Evolutionary conservation across 2,888 invertebrate genomes (phyloP).

Genomic region (Hybos culiciformis): DNA sequence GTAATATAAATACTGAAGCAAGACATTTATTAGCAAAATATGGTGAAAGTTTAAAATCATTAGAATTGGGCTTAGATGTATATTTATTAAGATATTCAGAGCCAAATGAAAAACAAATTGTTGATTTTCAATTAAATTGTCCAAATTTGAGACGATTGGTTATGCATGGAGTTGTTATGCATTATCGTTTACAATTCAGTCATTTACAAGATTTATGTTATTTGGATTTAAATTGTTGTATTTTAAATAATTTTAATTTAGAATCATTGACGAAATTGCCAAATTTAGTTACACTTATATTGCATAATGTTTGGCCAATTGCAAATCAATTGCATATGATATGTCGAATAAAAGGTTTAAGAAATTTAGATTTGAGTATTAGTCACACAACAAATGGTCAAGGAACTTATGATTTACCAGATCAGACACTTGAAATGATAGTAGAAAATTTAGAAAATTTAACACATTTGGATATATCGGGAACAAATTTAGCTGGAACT

Average conservation of each 20-base stretch:
- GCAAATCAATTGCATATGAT: slow-evolving; percentile 46
- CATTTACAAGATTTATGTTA: slow-evolving; percentile 28
- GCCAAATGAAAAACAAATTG: slow-evolving; percentile 38
- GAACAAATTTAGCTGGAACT: slow-evolving; percentile 85
- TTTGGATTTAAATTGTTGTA: slow-evolving; percentile 33
- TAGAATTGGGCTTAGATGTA: slow-evolving; percentile 57
- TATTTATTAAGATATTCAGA: slow-evolving; percentile 43
- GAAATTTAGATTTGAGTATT: slow-evolving; percentile 76
- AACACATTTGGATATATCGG: slow-evolving; percentile 82
- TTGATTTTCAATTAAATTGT: slow-evolving; percentile 44
- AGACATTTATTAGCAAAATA: slow-evolving; percentile 54
- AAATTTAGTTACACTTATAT: slow-evolving; percentile 56
- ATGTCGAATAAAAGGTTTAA: slow-evolving; percentile 41
- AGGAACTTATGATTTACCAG: slow-evolving; percentile 62
- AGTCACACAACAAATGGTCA: slow-evolving; percentile 46
- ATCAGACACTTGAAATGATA: slow-evolving; percentile 51
- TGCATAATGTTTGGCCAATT: slow-evolving; percentile 61
- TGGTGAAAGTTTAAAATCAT: slow-evolving; percentile 51
- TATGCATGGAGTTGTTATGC: slow-evolving; percentile 33
- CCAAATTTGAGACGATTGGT: slow-evolving; percentile 32
- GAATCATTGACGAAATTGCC: slow-evolving; percentile 43
- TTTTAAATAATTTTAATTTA: slow-evolving; percentile 32
- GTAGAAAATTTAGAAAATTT: slow-evolving; percentile 61
- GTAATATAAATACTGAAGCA: slow-evolving; percentile 46
- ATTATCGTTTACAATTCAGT: slow-evolving; percentile 28